Conservation (phyloP, 2,888 invertebrate species). For the Callyntrura sp. region DNA sequence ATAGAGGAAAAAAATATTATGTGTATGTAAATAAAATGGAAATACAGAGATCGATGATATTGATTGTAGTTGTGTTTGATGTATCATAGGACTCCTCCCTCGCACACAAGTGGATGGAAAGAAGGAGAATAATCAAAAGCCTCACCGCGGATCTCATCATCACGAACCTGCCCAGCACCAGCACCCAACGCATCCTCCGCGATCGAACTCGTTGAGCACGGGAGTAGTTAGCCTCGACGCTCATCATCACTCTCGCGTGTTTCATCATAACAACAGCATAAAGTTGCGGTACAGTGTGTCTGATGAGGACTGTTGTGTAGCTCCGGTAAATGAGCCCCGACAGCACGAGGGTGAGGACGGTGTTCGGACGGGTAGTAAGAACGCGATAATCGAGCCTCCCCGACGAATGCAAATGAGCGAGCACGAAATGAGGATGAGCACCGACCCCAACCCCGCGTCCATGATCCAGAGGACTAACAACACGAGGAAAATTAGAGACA, state of each 20-base stretch:
- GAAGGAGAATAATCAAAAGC: too few relatives aligned
- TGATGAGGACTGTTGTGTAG: conserved; percentile 18
- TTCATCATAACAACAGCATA: conserved; percentile 56
- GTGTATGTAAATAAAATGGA: conserved; percentile 41
- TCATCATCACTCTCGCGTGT: conserved; percentile 63
- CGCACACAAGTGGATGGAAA: too few relatives aligned
- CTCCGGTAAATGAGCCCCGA: neutral
- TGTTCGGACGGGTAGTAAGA: neutral
- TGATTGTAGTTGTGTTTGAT: too few relatives aligned
- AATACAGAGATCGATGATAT: conserved; percentile 27
- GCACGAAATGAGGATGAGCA: neutral
- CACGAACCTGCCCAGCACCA: neutral
- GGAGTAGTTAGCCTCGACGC: too few relatives aligned
- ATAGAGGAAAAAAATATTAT: conserved; percentile 24
- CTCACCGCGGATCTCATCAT: too few relatives aligned
- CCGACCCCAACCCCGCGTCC: too few relatives aligned
- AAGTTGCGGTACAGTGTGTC: neutral
- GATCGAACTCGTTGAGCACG: neutral
- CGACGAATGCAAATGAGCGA: conserved; percentile 63
- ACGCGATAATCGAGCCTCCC: conserved; percentile 26
- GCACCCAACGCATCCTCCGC: too few relatives aligned
- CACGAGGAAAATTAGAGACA: too few relatives aligned
- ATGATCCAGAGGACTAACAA: too few relatives aligned
- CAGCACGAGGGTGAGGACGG: neutral
- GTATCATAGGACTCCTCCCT: conserved; percentile 52